Evolutionary conservation across 2,888 invertebrate species (phyloP).

Genomic region (Drosophila mimica): DNA sequence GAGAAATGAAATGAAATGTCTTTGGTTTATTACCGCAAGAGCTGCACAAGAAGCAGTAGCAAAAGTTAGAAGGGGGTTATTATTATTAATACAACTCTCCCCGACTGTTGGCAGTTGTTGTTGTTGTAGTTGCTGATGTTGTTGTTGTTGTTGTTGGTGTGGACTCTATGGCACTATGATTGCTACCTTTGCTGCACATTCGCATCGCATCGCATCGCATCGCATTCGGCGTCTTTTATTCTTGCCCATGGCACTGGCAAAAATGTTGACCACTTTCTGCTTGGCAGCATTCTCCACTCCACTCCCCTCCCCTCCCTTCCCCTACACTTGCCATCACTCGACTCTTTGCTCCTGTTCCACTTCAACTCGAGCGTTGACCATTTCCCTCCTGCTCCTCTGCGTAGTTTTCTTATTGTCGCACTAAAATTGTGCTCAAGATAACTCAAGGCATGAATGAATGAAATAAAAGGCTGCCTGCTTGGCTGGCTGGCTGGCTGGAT

Average conservation of each 20-base stretch:
- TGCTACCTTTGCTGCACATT: slow-evolving; percentile 64
- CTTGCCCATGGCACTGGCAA: slow-evolving; percentile 76
- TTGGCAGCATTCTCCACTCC: slow-evolving; percentile 60
- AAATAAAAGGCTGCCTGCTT: slow-evolving; percentile 36
- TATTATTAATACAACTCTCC: slow-evolving; percentile 56
- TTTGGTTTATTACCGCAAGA: slow-evolving; percentile 67
- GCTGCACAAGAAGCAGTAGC: slow-evolving; percentile 31
- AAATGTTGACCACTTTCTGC: slow-evolving; percentile 79
- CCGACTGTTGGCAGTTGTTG: slow-evolving; percentile 26
- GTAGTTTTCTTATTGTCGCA: slow-evolving; percentile 55
- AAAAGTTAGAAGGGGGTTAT: slow-evolving; percentile 63
- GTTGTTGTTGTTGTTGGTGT: slow-evolving; percentile 4
- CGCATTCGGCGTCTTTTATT: slow-evolving; percentile 69
- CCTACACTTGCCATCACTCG: slow-evolving; percentile 19
- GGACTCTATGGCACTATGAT: slow-evolving; percentile 63
- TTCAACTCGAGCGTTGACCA: slow-evolving; percentile 37
- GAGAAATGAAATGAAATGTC: slow-evolving; percentile 62
- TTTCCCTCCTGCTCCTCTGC: slow-evolving; percentile 21
- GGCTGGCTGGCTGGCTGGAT: slow-evolving; percentile 14
- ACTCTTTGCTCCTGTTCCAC: neutral
- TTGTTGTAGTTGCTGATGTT: slow-evolving; percentile 4
- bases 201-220: slow-evolving; percentile 20
- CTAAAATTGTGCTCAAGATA: slow-evolving; percentile 70
- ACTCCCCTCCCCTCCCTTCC: slow-evolving; percentile 18
- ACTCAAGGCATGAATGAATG: slow-evolving; percentile 51